Evolutionary conservation across 2,797 vertebrate genomes (phyloP).

Genomic region (Chromis chromis): DNA sequence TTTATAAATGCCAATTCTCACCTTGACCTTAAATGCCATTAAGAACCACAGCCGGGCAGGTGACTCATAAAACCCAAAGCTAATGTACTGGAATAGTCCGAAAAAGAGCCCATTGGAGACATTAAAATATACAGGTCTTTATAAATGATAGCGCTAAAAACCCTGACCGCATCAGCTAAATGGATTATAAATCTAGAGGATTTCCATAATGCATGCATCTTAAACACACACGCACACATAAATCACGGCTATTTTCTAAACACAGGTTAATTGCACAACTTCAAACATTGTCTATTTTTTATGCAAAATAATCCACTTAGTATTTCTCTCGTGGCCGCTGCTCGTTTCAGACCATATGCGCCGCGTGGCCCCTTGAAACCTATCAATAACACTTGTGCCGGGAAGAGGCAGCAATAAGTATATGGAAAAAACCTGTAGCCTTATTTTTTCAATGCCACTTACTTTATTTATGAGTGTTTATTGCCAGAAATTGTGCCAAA

Average conservation of each 20-base stretch:
- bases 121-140: slow-evolving; percentile 95
- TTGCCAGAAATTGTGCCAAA: slow-evolving; percentile 99
- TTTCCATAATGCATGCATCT: slow-evolving; percentile 99
- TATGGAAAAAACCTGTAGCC: slow-evolving; percentile 88
- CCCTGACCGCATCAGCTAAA: slow-evolving; percentile 98
- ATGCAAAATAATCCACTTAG: slow-evolving; percentile 99
- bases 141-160: slow-evolving; percentile 99
- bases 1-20: slow-evolving; percentile 91
- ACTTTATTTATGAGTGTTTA: slow-evolving; percentile 97
- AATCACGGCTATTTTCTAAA: slow-evolving; percentile 99
- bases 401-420: slow-evolving; percentile 89
- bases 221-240: slow-evolving; percentile 93
- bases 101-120: slow-evolving; percentile 89
- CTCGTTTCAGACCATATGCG: slow-evolving; percentile 85
- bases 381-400: slow-evolving; percentile 93
- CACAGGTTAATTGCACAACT: slow-evolving; percentile 98
- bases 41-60: slow-evolving; percentile 80
- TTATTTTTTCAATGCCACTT: slow-evolving; percentile 90
- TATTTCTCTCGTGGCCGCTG: slow-evolving; percentile 88
- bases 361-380: slow-evolving; percentile 87
- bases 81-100: slow-evolving; percentile 90
- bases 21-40: slow-evolving; percentile 87
- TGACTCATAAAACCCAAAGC: slow-evolving; percentile 92
- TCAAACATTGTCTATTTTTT: slow-evolving; percentile 96
- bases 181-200: slow-evolving; percentile 99